Conservation (phyloP, 2,113 vertebrate genomes). For the Eurypyga helias region DNA sequence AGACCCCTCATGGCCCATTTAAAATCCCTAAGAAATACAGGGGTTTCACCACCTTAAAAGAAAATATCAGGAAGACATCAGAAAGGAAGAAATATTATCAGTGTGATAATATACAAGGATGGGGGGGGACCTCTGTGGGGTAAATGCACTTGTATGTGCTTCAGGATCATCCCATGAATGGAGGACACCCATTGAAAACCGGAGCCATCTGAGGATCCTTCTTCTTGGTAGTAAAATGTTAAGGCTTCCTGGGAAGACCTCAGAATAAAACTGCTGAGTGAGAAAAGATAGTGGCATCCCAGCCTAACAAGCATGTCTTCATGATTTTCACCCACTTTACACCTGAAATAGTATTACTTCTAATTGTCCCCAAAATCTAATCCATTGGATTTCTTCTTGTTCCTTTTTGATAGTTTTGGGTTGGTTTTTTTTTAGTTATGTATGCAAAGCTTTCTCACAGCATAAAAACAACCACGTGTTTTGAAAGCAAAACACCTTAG, state of each 20-base stretch:
- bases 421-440: neutral
- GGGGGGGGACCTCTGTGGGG: rapidly evolving
- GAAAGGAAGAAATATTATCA: neutral
- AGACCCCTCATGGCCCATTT: neutral
- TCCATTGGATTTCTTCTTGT: neutral
- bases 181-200: neutral
- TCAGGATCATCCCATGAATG: neutral
- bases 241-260: neutral
- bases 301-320: neutral
- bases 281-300: neutral
- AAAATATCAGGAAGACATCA: neutral
- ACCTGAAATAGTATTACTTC: neutral
- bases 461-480: neutral
- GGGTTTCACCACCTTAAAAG: rapidly evolving
- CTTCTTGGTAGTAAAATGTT: neutral
- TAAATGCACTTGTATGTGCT: neutral
- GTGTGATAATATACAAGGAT: neutral
- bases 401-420: neutral
- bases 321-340: neutral
- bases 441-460: neutral
- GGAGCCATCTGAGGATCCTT: neutral
- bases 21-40: neutral
- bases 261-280: neutral
- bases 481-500: neutral
- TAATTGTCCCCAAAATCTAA: neutral